Conservation (phyloP, 2,797 vertebrate genomes). For the Enteromius unitaeniatus region DNA sequence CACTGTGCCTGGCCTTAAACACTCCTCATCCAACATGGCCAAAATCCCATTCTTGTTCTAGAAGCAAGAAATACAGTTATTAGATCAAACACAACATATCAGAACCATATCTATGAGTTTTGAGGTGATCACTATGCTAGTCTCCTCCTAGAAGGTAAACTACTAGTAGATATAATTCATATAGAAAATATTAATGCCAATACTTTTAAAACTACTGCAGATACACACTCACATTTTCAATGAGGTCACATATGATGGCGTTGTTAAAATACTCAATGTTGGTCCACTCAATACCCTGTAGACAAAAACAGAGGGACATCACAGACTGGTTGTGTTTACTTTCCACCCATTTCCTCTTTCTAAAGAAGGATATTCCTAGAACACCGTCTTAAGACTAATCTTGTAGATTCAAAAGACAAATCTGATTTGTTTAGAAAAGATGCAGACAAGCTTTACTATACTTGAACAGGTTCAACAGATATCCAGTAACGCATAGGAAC, state of each 20-base stretch:
- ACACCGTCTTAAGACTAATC: not conserved
- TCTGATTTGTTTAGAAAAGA: conserved; percentile 43
- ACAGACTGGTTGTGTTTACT: conserved; percentile 30
- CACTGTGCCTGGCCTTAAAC: conserved; percentile 93
- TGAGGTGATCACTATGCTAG: no score
- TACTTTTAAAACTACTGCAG: not conserved
- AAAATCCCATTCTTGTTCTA: conserved; percentile 96
- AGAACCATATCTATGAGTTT: no score
- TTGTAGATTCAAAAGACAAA: conserved; percentile 22
- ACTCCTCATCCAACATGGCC: conserved; percentile 98
- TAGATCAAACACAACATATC: not conserved
- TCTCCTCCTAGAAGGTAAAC: no score
- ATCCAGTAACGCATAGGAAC: not conserved
- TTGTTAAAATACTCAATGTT: conserved; percentile 99
- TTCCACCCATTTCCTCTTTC: not conserved
- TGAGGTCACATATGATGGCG: conserved; percentile 95
- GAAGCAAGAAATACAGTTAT: not conserved
- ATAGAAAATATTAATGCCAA: not conserved
- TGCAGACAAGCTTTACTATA: not conserved
- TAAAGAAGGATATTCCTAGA: conserved; percentile 18
- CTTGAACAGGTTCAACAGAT: conserved; percentile 25
- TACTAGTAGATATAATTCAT: not conserved
- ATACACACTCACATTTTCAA: conserved; percentile 95
- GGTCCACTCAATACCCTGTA: conserved; percentile 96
- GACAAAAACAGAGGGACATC: conserved; percentile 59